Base-by-base conservation (phyloP, 2,888 invertebrate species). In the Oscheius onirici region DNA sequence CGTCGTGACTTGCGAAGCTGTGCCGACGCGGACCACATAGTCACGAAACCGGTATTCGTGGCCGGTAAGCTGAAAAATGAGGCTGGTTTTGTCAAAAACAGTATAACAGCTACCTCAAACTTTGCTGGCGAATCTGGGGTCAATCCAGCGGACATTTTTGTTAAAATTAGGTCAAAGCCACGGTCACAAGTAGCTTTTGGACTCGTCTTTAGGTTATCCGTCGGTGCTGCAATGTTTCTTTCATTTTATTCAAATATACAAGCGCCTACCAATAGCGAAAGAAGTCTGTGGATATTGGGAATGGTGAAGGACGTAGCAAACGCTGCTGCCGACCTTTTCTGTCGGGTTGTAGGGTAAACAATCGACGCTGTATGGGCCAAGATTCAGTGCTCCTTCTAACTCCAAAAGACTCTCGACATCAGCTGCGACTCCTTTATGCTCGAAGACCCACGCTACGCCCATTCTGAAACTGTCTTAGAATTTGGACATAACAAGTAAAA, bases 221-320 rank as follows among this genome's bases (percentile, higher is more conserved):
- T 63, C 5, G 78, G 75, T 17, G 71, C 77, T 79, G 69, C 26
- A 75, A 70, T n/a, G n/a, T n/a, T n/a, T n/a, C n/a, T n/a, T n/a
- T n/a, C 20, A 40, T 11, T 24, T 41, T 58, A 3, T 6, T 40
- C 1, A 20, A 34, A 8, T 15, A 51, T 24, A 17, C 15, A 34
- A 17, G 17, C 0, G 17, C 8, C 8, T 24, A 75, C 76, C 72
- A 34, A 85, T 80, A 3, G 80, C 80, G 68, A 82, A 83, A 1
- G 84, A 78, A 11, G 79, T 78, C 60, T 86, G 82, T 15, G 86
- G 86, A 61, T 69, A 84, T 22, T 83, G 76, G 1, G 81, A 79
- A 66, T 86, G 86, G 67, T 86, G 86, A 15, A 80, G 74, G 24
- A 80, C 75, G 51, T 71, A 72, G 26, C 46, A 58, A 3, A 57